phyloP scores from a whole-genome alignment of 1,140 invertebrate species.

The Triops cancriformis region DNA sequence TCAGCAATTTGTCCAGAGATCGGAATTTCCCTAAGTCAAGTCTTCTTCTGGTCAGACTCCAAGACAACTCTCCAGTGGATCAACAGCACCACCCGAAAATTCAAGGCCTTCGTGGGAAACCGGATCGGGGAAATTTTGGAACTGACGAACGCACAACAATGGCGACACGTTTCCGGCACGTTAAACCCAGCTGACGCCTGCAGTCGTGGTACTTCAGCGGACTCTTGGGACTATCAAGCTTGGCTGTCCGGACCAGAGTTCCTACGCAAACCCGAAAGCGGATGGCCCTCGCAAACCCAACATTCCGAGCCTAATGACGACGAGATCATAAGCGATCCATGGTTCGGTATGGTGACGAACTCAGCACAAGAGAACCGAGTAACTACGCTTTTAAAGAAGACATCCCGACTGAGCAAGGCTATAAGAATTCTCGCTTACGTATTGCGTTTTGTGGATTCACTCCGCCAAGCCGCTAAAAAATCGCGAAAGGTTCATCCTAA shows the following conservation, averaged over 20 bases:
- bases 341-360: too few species aligned
- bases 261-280: too few species aligned
- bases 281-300: too few species aligned
- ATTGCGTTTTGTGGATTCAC: too few species aligned
- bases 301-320: too few species aligned
- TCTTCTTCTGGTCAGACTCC: constrained; percentile 27
- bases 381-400: too few species aligned
- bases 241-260: constrained; percentile 30
- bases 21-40: constrained; percentile 20
- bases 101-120: constrained; percentile 32
- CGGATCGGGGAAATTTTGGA: constrained; percentile 39
- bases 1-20: not conserved
- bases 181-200: constrained; percentile 42
- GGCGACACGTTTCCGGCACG: constrained; percentile 38
- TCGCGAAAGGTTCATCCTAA: too few species aligned
- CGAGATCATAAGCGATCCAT: too few species aligned
- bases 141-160: constrained; percentile 32
- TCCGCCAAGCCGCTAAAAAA: too few species aligned
- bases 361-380: too few species aligned
- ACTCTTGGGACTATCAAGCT: not conserved
- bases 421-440: too few species aligned
- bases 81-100: not conserved
- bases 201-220: constrained; percentile 35
- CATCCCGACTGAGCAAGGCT: too few species aligned
- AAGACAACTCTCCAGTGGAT: constrained; percentile 25